Base-by-base conservation (phyloP, 2,113 vertebrate species). In the Phaethornis superciliosus region DNA sequence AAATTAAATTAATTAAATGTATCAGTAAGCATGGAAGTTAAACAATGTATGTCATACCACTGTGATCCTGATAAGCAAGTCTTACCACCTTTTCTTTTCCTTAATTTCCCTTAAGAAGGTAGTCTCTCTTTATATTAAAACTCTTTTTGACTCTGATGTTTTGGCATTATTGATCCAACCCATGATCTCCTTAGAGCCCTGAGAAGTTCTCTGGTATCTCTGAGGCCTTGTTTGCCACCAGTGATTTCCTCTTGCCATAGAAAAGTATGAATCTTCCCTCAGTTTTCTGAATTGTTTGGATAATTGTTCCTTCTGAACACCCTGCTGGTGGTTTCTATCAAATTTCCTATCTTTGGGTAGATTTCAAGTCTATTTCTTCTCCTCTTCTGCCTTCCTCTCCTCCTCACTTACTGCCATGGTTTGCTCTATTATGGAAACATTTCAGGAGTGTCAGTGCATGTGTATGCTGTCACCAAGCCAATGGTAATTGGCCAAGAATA, bases 361-460 rank as follows among this genome's bases (percentile, higher is more conserved):
- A 68, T 44, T 93, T 94, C 78, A 85, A 85, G 47, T 74, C 37
- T 72, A 71, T 74, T 94, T 84, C 64, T 91, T 93, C 90, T 90
- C 23, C 33, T 91, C 10, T 42, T 82, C 60, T 75, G 27, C 81
- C 37, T 85, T 87, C 87, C 30, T 24, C 27, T 51, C n/a, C 59
- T 42, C 40, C 26, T 88, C 18, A 80, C 10, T 81, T 74, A 14
- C 72, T 83, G 51, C 74, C 47, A 67, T 16, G 4, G 92, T 96
- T 94, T 94, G 82, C 93, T 95, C 90, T 87, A 81, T 93, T 94
- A 92, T 75, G 92, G 88, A 96, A 90, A 35, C 16, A 13, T 58
- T 89, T 79, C 69, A 71, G 74, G 72, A 88, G 77, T 37, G 67
- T 87, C 67, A 62, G 54, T 18, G 46, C 81, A 69, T 68, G 75